phyloP scores from a whole-genome alignment of 2,888 invertebrate genomes.

The Tiliacea aurago region DNA sequence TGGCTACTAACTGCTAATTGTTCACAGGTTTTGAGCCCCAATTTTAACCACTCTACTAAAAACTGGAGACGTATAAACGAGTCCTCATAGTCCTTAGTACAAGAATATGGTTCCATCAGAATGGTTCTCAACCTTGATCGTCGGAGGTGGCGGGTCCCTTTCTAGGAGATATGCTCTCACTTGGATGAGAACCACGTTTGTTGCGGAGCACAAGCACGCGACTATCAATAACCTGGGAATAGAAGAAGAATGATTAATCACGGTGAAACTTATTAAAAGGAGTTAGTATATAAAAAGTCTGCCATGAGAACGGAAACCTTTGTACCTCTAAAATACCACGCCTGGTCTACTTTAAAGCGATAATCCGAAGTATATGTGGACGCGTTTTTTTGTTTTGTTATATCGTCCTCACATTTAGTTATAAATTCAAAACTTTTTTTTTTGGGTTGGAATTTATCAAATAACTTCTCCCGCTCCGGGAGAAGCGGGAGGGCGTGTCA shows the following conservation, averaged over 20 bases:
- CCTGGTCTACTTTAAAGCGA: no score
- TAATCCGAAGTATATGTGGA: no score
- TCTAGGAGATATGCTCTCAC: conserved; percentile 81
- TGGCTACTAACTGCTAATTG: background rate
- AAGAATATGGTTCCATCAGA: conserved; percentile 88
- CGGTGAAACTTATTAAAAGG: background rate
- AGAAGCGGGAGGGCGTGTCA: no score
- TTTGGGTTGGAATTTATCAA: no score
- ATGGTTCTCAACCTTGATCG: conserved; percentile 86
- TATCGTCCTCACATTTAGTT: no score
- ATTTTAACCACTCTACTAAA: background rate
- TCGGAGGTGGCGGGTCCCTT: conserved; percentile 84
- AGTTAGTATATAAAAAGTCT: no score
- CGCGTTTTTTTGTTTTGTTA: no score
- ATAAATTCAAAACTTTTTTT: no score
- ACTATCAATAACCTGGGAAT: conserved; percentile 82
- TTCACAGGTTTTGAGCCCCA: conserved; percentile 6
- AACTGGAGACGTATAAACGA: background rate
- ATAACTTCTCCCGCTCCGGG: no score
- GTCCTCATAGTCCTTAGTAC: conserved; percentile 71
- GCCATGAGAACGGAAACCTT: background rate
- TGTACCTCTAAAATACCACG: background rate
- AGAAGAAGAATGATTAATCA: background rate
- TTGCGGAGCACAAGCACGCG: conserved; percentile 77
- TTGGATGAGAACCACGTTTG: conserved; percentile 77